These are phyloP conservation scores for Protobothrops mucrosquamatus DNA, from an alignment of 2,113 vertebrate genomes.

Conservation along the genomic window DNA sequence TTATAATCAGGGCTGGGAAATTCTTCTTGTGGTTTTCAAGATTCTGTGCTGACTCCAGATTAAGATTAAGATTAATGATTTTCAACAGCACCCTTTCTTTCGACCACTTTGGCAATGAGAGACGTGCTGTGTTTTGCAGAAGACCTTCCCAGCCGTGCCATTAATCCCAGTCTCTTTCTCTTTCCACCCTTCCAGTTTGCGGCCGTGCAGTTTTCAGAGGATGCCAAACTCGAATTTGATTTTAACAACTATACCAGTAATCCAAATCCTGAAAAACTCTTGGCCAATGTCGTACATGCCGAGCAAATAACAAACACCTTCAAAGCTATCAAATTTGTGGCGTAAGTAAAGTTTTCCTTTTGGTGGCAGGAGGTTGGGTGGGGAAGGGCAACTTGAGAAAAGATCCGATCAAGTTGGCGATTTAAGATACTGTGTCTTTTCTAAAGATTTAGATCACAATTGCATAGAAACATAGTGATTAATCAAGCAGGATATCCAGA, in stretches of 20 bases:
- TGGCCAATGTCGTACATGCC: conserved; percentile 48
- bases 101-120: not conserved
- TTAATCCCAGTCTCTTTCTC: not conserved
- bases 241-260: conserved; percentile 65
- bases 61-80: not conserved
- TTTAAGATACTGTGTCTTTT: not conserved
- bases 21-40: not conserved
- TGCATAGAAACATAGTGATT: not conserved
- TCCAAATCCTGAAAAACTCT: conserved; percentile 46
- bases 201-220: conserved; percentile 73
- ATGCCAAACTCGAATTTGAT: conserved; percentile 57
- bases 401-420: not conserved
- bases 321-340: conserved; percentile 59
- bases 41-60: not conserved
- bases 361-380: not conserved
- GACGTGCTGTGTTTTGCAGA: not conserved
- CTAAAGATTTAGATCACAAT: not conserved
- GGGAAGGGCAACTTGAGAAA: not conserved
- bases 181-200: conserved; percentile 70
- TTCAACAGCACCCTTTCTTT: not conserved
- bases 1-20: not conserved
- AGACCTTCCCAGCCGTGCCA: not conserved
- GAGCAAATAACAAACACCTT: conserved; percentile 66
- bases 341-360: conserved; percentile 67
- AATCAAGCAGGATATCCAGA: not conserved